Evolutionary conservation across 2,888 invertebrate species (phyloP).

Genomic region (Chloroclystis v-ata): DNA sequence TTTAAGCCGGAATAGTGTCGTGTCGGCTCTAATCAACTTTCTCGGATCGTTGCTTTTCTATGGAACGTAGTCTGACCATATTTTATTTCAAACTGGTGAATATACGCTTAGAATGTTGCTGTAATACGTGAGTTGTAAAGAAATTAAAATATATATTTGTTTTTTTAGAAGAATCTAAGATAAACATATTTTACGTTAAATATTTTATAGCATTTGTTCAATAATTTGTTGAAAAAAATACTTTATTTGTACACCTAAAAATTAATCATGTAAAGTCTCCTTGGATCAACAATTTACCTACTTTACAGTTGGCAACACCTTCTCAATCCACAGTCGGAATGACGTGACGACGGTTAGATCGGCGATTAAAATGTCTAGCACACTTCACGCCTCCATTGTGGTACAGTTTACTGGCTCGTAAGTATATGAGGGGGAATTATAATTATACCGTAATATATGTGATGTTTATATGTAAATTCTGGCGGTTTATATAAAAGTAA

Average conservation of each 20-base stretch:
- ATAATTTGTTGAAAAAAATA: no score
- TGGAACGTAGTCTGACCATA: background rate
- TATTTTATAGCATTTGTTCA: no score
- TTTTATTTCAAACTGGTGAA: background rate
- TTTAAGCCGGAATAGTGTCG: conserved; percentile 70
- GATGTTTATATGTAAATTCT: no score
- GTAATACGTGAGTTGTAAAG: no score
- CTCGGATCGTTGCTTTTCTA: conserved; percentile 61
- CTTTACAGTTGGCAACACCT: background rate
- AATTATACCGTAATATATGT: background rate
- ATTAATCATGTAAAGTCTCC: no score
- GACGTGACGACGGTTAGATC: conserved; percentile 65
- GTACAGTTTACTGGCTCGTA: background rate
- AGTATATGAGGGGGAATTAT: conserved; percentile 5
- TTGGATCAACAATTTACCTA: background rate
- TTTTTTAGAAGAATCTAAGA: no score
- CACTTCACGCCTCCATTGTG: conserved; percentile 37
- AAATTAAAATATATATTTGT: no score
- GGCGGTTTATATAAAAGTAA: no score
- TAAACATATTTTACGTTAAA: no score
- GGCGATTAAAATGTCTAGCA: conserved; percentile 64
- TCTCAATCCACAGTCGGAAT: conserved; percentile 29
- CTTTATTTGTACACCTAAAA: no score
- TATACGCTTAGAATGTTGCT: no score
- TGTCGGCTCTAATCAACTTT: conserved; percentile 76